Conservation (phyloP, 2,113 vertebrate species). For the Indri indri region DNA sequence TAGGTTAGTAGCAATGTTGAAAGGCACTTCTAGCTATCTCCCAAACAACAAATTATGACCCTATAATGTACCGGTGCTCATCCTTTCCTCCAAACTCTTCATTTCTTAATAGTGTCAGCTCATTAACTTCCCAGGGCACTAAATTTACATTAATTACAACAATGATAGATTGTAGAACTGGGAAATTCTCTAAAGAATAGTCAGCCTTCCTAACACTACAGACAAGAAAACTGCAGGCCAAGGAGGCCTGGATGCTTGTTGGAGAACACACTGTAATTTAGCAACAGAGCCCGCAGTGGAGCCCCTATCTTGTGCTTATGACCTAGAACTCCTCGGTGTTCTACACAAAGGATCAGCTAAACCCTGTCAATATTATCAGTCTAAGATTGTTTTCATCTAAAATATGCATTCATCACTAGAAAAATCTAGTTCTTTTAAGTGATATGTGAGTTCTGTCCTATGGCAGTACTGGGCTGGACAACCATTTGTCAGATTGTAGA, state of each 20-base stretch:
- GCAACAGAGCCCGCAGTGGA: background rate
- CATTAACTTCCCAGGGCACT: slow-evolving; percentile 29
- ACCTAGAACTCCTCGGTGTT: background rate
- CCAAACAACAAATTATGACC: background rate
- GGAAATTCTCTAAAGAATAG: background rate
- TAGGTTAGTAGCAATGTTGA: background rate
- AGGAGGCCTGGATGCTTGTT: background rate
- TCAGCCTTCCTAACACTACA: background rate
- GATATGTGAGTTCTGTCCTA: background rate
- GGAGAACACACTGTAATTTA: background rate
- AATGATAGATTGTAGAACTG: background rate
- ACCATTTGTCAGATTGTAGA: background rate
- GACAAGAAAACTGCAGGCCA: background rate
- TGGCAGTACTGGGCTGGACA: background rate
- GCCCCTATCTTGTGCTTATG: background rate
- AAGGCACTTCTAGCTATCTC: background rate
- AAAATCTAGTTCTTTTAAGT: background rate
- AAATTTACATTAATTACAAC: background rate
- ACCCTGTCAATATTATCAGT: background rate
- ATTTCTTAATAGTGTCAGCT: slow-evolving; percentile 22
- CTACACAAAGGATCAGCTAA: background rate
- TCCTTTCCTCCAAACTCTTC: background rate
- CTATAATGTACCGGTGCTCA: background rate
- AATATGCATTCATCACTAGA: background rate
- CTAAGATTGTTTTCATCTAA: background rate